Conservation (phyloP, 2,113 vertebrate genomes). For the Brevimyrus niger region DNA sequence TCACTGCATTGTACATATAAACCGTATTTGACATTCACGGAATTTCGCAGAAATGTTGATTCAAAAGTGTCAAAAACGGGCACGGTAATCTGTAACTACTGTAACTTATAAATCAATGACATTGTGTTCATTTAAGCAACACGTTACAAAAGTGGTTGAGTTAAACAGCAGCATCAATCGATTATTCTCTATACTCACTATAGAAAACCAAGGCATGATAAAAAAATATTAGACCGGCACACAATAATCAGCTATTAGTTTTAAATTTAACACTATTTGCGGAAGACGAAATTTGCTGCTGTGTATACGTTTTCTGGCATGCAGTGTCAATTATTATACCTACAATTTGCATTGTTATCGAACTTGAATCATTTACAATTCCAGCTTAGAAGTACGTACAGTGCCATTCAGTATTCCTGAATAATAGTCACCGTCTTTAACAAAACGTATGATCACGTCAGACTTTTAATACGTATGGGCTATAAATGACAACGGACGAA, state of each 20-base stretch:
- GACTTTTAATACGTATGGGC: neutral
- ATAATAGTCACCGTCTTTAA: neutral
- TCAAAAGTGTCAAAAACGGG: neutral
- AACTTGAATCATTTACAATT: neutral
- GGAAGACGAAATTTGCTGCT: neutral
- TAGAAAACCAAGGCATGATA: neutral
- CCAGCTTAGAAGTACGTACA: neutral
- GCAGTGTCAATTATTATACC: neutral
- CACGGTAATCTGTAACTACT: neutral
- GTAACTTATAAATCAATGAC: neutral
- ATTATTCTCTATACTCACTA: neutral
- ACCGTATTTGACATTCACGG: neutral
- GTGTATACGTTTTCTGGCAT: neutral
- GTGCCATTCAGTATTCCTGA: neutral
- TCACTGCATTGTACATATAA: neutral
- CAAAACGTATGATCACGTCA: neutral
- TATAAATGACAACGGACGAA: neutral
- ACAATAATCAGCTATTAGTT: neutral
- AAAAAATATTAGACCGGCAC: neutral
- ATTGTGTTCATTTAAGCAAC: neutral
- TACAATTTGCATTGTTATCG: neutral
- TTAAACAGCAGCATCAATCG: neutral
- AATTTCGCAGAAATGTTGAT: neutral
- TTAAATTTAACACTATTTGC: neutral
- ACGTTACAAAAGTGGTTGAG: neutral